Conservation (phyloP, 2,113 vertebrate species). For the Stigmatopora nigra region DNA sequence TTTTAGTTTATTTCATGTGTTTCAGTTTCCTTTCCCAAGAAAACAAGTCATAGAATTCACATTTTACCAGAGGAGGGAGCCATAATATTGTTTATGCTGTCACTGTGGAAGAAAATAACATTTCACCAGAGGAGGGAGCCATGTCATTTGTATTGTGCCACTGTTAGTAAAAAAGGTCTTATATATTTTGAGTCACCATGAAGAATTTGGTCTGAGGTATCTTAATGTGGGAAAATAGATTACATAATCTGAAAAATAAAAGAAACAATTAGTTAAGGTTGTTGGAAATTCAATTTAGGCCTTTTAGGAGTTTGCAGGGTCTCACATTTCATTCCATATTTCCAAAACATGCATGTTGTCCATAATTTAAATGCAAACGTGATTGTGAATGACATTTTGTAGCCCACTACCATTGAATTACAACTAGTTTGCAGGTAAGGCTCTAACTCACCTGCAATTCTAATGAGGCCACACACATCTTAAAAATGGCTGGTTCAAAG, state of each 20-base stretch:
- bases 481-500: not conserved
- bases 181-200: not conserved
- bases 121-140: slow-evolving; percentile 41
- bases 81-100: not conserved
- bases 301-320: not conserved
- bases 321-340: not conserved
- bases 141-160: not conserved
- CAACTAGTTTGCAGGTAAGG: not conserved
- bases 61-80: slow-evolving; percentile 42
- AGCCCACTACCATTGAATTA: not conserved
- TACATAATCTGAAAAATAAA: not conserved
- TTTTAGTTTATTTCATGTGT: no score
- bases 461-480: not conserved
- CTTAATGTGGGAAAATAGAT: not conserved
- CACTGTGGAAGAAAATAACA: no score
- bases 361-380: not conserved
- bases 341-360: not conserved
- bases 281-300: not conserved
- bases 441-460: not conserved
- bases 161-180: not conserved
- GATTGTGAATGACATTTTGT: not conserved
- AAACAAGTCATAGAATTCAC: not conserved
- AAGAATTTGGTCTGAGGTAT: not conserved
- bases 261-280: not conserved
- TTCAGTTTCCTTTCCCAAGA: not conserved